phyloP scores from a whole-genome alignment of 92 coral and sea anemone genomes.

The Palythoa heliodiscus region DNA sequence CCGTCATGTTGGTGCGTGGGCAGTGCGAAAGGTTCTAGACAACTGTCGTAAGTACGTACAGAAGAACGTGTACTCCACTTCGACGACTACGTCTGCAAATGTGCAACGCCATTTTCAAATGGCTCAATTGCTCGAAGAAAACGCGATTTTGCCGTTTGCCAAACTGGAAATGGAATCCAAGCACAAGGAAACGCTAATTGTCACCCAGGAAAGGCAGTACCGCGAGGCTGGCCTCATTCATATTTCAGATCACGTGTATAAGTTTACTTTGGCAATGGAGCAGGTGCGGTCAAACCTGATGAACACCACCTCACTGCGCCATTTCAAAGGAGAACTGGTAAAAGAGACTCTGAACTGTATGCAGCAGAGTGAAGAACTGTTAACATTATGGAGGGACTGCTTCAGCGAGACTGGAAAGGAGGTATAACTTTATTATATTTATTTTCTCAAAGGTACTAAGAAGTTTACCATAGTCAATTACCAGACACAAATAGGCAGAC shows the following conservation, averaged over 20 bases:
- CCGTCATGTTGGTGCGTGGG: slow-evolving; percentile 8
- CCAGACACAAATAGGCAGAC: too few species aligned
- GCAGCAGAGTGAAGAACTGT: too few species aligned
- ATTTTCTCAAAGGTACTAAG: too few species aligned
- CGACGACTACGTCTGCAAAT: background rate
- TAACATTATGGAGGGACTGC: too few species aligned
- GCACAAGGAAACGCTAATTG: background rate
- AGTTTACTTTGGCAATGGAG: background rate
- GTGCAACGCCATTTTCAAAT: background rate
- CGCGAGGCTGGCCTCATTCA: background rate
- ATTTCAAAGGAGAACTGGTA: too few species aligned
- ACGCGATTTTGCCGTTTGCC: background rate
- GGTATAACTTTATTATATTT: too few species aligned
- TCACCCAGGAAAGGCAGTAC: background rate
- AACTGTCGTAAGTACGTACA: too few species aligned
- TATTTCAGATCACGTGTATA: background rate
- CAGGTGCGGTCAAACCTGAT: background rate
- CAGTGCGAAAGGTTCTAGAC: background rate
- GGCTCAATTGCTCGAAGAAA: background rate
- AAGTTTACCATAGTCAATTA: too few species aligned
- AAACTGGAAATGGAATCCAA: background rate
- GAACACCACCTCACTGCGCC: background rate
- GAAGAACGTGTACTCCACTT: too few species aligned
- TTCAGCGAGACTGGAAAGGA: too few species aligned
- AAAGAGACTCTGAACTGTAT: too few species aligned